Percentiles rank a stretch among this genome's conserved stretches.
These are phyloP conservation scores for Sphyrna mokarran DNA, from an alignment of 2,113 vertebrate species.

Conservation along the genomic window DNA sequence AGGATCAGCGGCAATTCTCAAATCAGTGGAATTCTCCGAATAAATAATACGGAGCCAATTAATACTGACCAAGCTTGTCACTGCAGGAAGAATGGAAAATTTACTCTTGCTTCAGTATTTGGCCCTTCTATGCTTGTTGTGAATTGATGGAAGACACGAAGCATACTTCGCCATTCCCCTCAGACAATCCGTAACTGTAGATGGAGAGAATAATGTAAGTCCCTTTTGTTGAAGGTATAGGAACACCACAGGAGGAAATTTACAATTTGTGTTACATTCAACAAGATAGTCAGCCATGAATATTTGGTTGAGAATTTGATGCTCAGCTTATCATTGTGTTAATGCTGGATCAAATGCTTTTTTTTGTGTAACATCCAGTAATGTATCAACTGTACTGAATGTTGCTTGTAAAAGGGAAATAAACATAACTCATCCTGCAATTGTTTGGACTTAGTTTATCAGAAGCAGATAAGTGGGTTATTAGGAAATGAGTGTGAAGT, in stretches of 20 bases:
- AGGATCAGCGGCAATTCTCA: not conserved
- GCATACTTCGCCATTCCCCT: no score
- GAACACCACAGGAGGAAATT: not conserved
- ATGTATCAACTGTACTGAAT: not conserved
- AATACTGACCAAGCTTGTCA: not conserved
- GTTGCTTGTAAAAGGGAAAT: not conserved
- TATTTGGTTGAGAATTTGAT: not conserved
- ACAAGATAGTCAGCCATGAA: not conserved
- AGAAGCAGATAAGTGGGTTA: slow-evolving; percentile 2
- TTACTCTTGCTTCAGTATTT: not conserved
- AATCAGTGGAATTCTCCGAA: not conserved
- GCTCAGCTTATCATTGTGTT: not conserved
- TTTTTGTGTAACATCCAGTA: not conserved
- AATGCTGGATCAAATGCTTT: not conserved
- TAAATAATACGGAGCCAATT: not conserved
- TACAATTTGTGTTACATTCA: not conserved
- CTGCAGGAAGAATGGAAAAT: not conserved
- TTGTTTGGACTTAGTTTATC: slow-evolving; percentile 15
- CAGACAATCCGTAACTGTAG: no score
- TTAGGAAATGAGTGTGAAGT: not conserved
- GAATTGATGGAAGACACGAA: not conserved
- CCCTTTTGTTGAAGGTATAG: not conserved
- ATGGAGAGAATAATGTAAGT: no score
- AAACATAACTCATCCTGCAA: not conserved
- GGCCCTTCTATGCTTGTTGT: no score